A percentile compares a stretch with the other conserved stretches of the same genome.
Evolutionary conservation across 2,888 invertebrate species (phyloP).

Genomic region (Habroteleia sp.): DNA sequence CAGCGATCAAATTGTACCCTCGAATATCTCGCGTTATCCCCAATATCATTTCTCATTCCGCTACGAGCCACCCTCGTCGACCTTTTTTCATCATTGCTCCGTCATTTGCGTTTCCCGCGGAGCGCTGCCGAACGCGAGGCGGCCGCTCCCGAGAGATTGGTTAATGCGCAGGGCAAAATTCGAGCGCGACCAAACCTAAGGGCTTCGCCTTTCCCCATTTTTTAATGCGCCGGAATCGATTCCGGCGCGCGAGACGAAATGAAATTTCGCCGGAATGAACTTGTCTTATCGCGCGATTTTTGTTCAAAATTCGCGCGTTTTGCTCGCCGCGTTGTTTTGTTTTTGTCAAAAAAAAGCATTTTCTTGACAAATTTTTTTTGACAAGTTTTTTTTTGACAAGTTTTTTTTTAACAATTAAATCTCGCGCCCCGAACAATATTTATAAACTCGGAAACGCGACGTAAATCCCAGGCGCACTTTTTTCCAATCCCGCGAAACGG

Average conservation of each 20-base stretch:
- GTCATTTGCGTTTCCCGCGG: conserved; percentile 49
- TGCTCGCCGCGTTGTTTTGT: too few species aligned
- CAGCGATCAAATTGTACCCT: conserved; percentile 58
- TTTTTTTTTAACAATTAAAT: too few species aligned
- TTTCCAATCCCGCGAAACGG: too few species aligned
- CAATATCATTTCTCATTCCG: conserved; percentile 57
- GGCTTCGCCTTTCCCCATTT: conserved; percentile 30
- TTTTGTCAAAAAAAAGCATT: too few species aligned
- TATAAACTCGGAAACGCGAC: too few species aligned
- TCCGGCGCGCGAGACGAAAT: conserved; percentile 22
- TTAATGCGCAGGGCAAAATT: conserved; percentile 51
- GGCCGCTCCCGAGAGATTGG: conserved; percentile 45
- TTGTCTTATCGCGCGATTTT: too few species aligned
- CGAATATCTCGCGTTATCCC: conserved; percentile 52
- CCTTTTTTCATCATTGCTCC: conserved; percentile 53
- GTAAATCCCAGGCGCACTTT: too few species aligned
- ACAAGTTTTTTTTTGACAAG: too few species aligned
- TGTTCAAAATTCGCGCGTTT: too few species aligned
- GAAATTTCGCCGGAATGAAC: too few species aligned
- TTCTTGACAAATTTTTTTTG: too few species aligned
- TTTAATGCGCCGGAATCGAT: conserved; percentile 43
- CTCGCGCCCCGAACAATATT: too few species aligned
- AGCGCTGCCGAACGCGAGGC: conserved; percentile 48
- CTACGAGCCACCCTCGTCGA: conserved; percentile 44
- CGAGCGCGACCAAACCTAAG: conserved; percentile 33